Percentiles rank a stretch among this genome's conserved stretches.
phyloP scores from a whole-genome alignment of 2,888 invertebrate species.

The Sminthurides aquaticus region DNA sequence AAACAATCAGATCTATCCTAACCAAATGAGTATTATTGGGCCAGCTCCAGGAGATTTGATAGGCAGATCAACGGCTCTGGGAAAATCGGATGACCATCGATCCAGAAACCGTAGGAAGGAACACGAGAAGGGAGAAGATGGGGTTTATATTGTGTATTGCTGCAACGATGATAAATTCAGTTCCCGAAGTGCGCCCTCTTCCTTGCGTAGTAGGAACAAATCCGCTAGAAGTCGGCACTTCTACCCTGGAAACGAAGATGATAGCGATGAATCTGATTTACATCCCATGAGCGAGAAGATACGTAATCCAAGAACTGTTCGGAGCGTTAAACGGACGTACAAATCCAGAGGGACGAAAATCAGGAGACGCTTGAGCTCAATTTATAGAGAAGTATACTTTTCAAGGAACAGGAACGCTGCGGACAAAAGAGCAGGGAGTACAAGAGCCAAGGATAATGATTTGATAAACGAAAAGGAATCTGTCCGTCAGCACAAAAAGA shows the following conservation, averaged over 20 bases:
- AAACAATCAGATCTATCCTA: background rate
- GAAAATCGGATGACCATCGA: background rate
- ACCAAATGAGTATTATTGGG: background rate
- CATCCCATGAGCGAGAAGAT: conserved; percentile 9
- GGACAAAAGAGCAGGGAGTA: background rate
- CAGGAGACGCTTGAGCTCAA: conserved; percentile 33
- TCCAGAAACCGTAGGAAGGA: background rate
- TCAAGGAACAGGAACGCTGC: conserved; percentile 9
- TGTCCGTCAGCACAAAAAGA: background rate
- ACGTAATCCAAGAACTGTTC: conserved; percentile 31
- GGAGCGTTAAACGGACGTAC: conserved; percentile 34
- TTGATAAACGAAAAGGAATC: background rate
- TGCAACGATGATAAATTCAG: conserved; percentile 25
- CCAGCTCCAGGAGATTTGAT: background rate
- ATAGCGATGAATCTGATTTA: conserved; percentile 26
- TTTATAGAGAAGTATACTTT: conserved; percentile 33
- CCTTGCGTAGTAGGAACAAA: conserved; percentile 22
- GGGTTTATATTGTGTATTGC: conserved; percentile 40
- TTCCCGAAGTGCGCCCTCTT: conserved; percentile 35
- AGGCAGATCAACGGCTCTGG: background rate
- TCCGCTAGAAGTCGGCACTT: background rate
- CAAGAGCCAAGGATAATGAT: background rate
- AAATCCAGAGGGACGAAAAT: conserved; percentile 19
- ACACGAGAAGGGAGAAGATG: conserved; percentile 24
- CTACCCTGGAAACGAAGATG: background rate